Conservation (phyloP, 2,797 vertebrate genomes). For the Poecilia picta region DNA sequence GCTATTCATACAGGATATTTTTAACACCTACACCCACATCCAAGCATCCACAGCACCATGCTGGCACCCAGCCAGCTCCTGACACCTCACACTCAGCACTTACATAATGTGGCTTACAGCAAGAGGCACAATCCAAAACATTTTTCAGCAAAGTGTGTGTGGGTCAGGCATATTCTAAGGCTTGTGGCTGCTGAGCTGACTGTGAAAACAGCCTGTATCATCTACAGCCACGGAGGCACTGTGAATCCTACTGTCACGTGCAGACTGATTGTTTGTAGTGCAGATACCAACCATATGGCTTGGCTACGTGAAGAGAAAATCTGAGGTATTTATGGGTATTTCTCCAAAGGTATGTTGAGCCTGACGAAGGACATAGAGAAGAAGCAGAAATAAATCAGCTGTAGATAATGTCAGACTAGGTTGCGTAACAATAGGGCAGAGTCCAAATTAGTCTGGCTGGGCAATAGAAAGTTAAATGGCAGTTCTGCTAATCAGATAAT, state of each 20-base stretch:
- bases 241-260: slow-evolving; percentile 49
- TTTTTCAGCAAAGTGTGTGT: slow-evolving; percentile 64
- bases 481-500: slow-evolving; percentile 17
- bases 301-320: slow-evolving; percentile 58
- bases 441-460: slow-evolving; percentile 12
- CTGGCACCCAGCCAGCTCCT: slow-evolving; percentile 46
- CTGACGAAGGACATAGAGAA: slow-evolving; percentile 52
- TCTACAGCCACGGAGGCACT: slow-evolving; percentile 55
- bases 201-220: slow-evolving; percentile 55
- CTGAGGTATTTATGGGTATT: slow-evolving; percentile 62
- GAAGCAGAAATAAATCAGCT: slow-evolving; percentile 39
- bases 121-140: slow-evolving; percentile 57
- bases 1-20: slow-evolving; percentile 58
- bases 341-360: slow-evolving; percentile 52
- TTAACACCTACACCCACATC: slow-evolving; percentile 59
- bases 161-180: slow-evolving; percentile 68
- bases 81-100: slow-evolving; percentile 63
- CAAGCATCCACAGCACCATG: slow-evolving; percentile 37
- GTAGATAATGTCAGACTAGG: slow-evolving; percentile 37
- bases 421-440: slow-evolving; percentile 28
- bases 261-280: slow-evolving; percentile 51
- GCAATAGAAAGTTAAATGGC: slow-evolving; percentile 7
- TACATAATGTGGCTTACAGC: slow-evolving; percentile 74
- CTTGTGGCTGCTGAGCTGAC: slow-evolving; percentile 57
- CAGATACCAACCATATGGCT: slow-evolving; percentile 67